Evolutionary conservation across 1,140 invertebrate species (phyloP), one percentile per base, ranked within the genome.

Genomic region (Drosophila burlai): DNA sequence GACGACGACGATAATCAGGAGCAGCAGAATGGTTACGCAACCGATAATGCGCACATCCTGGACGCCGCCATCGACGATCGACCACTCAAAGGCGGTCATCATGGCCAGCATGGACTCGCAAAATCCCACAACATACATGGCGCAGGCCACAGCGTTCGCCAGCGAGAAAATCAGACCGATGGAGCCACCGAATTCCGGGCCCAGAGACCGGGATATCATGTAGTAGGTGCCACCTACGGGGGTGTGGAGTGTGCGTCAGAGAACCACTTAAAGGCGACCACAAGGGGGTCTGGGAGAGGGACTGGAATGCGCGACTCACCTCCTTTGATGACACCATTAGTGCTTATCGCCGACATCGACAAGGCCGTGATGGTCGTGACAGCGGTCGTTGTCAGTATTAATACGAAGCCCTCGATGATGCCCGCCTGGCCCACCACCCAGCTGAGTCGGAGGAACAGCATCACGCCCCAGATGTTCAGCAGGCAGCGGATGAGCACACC

Each of bases 121-220:
- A 93, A 99, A 99, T 8, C 99, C 99, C 9, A 99, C 98, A 2
- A 99, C 97, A 92, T 99, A 99, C 98, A 99, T 99, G 52, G 99
- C 97, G 81, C 98, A 98, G 8, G 98, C 98, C 1, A 99, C 98
- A 1, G 98, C 97, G 93, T 99, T 99, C 18, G 99, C 99, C 69
- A 99, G 93, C 0, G 97, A 96, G 93, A 97, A 97, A 90, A 97
- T 97, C 21, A 97, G 92, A n/a, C 97, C 96, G 76, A 97, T 97
- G 2, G 96, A 96, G 11, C 98, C 97, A 10, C 98, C 99, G 91
- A 99, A 99, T 94, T 99, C 98, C 1, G 99, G 98, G 1, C 99
- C 99, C 58, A 99, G 93, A 29, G 98, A 99, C 36, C 94, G 93
- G 5, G 98, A 99, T 94, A 99, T 99, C 97, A 99, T 98, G 93